These are phyloP conservation scores for Tetragnatha versicolor DNA, from an alignment of 1,140 invertebrate species.

Conservation along the genomic window DNA sequence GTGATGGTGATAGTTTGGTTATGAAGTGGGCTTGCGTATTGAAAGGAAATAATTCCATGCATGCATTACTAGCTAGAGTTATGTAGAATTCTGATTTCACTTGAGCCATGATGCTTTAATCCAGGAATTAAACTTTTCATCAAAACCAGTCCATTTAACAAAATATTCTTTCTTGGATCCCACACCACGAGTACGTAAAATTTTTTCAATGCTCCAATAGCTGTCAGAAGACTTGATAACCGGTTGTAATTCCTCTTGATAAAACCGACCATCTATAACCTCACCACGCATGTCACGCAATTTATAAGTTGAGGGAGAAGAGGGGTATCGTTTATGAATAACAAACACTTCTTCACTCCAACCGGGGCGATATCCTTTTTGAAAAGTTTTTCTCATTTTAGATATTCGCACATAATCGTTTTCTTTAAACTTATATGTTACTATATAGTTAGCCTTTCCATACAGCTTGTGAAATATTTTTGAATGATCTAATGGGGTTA, in stretches of 20 bases:
- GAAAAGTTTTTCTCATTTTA: neutral
- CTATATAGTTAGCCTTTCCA: neutral
- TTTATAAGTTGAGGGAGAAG: slow-evolving; percentile 23
- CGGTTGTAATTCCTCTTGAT: slow-evolving; percentile 43
- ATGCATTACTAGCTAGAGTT: slow-evolving; percentile 8
- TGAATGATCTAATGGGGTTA: neutral
- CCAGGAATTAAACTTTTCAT: slow-evolving; percentile 23
- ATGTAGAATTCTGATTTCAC: slow-evolving; percentile 28
- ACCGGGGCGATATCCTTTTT: neutral
- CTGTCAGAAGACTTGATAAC: neutral
- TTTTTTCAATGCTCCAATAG: slow-evolving; percentile 14
- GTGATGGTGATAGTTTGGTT: neutral
- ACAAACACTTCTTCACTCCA: neutral
- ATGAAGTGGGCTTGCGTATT: slow-evolving; percentile 21
- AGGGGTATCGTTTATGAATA: neutral
- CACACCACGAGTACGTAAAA: neutral
- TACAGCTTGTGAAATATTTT: slow-evolving; percentile 4
- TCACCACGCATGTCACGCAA: slow-evolving; percentile 21
- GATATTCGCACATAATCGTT: slow-evolving; percentile 24
- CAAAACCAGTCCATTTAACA: slow-evolving; percentile 25
- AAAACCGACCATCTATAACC: slow-evolving; percentile 29
- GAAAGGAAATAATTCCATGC: slow-evolving; percentile 1
- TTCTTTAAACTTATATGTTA: neutral
- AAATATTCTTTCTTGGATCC: slow-evolving; percentile 12
- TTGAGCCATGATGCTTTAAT: slow-evolving; percentile 12